A percentile compares a stretch with the other conserved stretches of the same genome.
These are phyloP conservation scores for Cabera pusaria DNA, from an alignment of 2,888 invertebrate genomes.

Conservation along the genomic window DNA sequence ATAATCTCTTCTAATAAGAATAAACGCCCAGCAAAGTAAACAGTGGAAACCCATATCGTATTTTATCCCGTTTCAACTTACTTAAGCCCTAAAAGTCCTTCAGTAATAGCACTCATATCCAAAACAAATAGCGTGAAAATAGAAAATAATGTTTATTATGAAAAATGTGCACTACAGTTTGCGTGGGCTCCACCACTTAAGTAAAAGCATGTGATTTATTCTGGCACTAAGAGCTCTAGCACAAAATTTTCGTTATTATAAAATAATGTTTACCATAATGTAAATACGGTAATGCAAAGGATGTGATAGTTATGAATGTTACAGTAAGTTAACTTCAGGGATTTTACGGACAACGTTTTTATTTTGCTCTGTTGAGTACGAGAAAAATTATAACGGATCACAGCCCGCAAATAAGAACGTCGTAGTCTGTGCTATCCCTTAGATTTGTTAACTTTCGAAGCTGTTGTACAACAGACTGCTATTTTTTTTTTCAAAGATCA, in stretches of 20 bases:
- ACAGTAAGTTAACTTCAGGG: constrained; percentile 7
- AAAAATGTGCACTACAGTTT: constrained; percentile 44
- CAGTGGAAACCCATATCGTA: too few relatives aligned
- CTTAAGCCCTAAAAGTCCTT: constrained; percentile 2
- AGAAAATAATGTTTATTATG: constrained; percentile 39
- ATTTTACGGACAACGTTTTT: too few relatives aligned
- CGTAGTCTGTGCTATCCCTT: too few relatives aligned
- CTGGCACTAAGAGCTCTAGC: constrained; percentile 37
- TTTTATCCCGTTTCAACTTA: neutral
- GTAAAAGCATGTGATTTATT: constrained; percentile 53
- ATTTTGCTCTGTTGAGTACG: too few relatives aligned
- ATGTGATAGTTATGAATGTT: too few relatives aligned
- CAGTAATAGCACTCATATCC: constrained; percentile 9
- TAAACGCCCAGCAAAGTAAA: too few relatives aligned
- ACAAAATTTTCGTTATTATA: constrained; percentile 21
- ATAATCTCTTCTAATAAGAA: too few relatives aligned
- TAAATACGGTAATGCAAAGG: constrained; percentile 23
- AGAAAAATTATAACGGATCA: too few relatives aligned
- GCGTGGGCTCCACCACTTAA: constrained; percentile 36
- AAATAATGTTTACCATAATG: constrained; percentile 27
- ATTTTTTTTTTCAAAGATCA: too few relatives aligned
- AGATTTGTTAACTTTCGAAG: too few relatives aligned
- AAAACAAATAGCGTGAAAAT: constrained; percentile 33
- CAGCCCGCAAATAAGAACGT: too few relatives aligned
- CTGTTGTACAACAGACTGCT: too few relatives aligned